Evolutionary conservation across 2,888 invertebrate genomes (phyloP), one percentile per base, ranked within the genome.

Genomic region (Rosalia funebris): DNA sequence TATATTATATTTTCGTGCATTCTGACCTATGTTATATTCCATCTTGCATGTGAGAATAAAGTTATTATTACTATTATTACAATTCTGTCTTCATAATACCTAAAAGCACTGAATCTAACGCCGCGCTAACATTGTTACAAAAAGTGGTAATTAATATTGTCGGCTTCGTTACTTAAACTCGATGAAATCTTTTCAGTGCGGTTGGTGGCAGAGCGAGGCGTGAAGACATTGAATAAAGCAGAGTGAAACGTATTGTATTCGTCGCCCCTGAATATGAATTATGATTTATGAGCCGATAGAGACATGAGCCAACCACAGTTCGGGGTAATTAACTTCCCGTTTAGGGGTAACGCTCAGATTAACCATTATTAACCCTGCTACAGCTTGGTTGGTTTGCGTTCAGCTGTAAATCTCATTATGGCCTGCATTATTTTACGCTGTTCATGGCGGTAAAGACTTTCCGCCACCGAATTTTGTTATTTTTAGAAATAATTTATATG

Each of bases 261-360:
- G 65, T 64, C 69, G 57, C 69, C 72, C 71, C 68, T 65, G 66
- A 69, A 70, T 78, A 79, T 79, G 79, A 79, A 79, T 79, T 80
- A 80, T 80, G 80, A 80, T 80, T 80, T 79, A 80, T 80, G 77
- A 77, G 75, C 69, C 76, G 71, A 69, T 75, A 72, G 72, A 73
- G 75, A 74, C 74, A 73, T 75, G 75, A 77, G 73, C 77, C 76
- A 76, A 78, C 78, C 79, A 78, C 77, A 77, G 79, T 79, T 79
- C 77, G 70, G 79, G 79, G 80, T 80, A 80, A 80, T 80, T 80
- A 80, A 79, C 79, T 78, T 76, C 75, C 71, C 74, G 73, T 76
- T 79, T 75, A 67, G 71, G 74, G 76, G 73, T 53, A 57, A 46
- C 58, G 65, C 63, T 60, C 64, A 62, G 70, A 70, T 70, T 69